Evolutionary conservation across 1,140 invertebrate species (phyloP).

Genomic region (Ceratitis capitata): DNA sequence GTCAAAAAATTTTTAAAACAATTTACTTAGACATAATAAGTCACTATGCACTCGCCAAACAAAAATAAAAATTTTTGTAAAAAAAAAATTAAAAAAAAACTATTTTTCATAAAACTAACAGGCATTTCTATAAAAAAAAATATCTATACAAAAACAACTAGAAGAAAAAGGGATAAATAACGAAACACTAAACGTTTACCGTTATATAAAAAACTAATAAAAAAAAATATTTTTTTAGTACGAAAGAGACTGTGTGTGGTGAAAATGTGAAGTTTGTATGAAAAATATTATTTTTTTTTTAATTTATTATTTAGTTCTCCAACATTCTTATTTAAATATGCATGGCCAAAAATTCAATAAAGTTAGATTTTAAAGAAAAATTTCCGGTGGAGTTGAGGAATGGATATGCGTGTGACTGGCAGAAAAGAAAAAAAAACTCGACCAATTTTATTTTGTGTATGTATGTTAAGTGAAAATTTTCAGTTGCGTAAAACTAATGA

Average conservation of each 20-base stretch:
- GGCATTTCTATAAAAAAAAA: not conserved
- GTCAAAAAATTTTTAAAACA: not conserved
- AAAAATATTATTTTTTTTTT: not conserved
- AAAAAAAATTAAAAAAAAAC: not conserved
- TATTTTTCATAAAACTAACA: not conserved
- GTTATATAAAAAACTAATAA: too few relatives aligned
- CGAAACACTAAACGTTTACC: not conserved
- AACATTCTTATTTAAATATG: not conserved
- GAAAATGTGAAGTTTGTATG: not conserved
- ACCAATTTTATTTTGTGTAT: constrained; percentile 15
- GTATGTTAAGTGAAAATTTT: not conserved
- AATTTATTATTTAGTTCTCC: not conserved
- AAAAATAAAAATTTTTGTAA: not conserved
- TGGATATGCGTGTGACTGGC: not conserved
- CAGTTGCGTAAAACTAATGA: not conserved
- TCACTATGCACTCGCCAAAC: not conserved
- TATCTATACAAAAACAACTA: not conserved
- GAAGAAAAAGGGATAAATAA: not conserved
- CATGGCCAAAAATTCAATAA: not conserved
- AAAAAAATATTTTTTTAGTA: not conserved
- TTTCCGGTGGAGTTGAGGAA: not conserved
- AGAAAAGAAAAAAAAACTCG: not conserved
- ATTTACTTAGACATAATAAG: not conserved
- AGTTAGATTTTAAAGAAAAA: not conserved
- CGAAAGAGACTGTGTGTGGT: not conserved